Evolutionary conservation across 2,888 invertebrate species (phyloP).

Genomic region (Nipponacmea schrenckii): DNA sequence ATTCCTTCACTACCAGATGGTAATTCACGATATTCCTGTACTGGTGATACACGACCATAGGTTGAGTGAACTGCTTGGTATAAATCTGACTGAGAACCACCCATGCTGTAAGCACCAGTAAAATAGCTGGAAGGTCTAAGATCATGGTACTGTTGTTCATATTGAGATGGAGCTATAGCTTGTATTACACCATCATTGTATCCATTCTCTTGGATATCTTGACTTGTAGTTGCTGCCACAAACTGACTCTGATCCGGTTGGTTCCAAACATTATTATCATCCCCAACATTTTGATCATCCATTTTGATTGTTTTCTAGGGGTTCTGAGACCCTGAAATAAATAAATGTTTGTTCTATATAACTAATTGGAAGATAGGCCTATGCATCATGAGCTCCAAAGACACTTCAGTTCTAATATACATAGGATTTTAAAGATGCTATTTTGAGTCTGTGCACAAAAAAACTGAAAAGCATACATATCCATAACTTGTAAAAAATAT

Average conservation of each 20-base stretch:
- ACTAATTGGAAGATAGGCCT: too few species aligned
- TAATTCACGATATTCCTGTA: constrained; percentile 38
- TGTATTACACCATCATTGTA: constrained; percentile 14
- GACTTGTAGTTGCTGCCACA: constrained; percentile 19
- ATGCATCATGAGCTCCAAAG: too few species aligned
- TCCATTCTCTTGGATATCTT: constrained; percentile 15
- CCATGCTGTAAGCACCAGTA: constrained; percentile 24
- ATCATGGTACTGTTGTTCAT: constrained; percentile 27
- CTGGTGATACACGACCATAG: constrained; percentile 42
- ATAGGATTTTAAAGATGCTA: too few species aligned
- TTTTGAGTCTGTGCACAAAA: too few species aligned
- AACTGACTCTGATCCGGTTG: constrained; percentile 31
- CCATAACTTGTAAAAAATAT: too few species aligned
- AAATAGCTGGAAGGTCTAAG: constrained; percentile 20
- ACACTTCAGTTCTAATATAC: too few species aligned
- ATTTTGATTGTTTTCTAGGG: not conserved
- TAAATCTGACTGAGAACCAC: constrained; percentile 25
- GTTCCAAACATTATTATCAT: constrained; percentile 35
- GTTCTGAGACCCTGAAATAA: too few species aligned
- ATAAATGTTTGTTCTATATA: too few species aligned
- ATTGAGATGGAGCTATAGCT: constrained; percentile 14
- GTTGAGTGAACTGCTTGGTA: constrained; percentile 55
- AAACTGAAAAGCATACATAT: too few species aligned
- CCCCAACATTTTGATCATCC: constrained; percentile 5
- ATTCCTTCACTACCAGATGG: constrained; percentile 42